Conservation (phyloP, 2,113 vertebrate genomes). For the Phylloscopus trochilus region DNA sequence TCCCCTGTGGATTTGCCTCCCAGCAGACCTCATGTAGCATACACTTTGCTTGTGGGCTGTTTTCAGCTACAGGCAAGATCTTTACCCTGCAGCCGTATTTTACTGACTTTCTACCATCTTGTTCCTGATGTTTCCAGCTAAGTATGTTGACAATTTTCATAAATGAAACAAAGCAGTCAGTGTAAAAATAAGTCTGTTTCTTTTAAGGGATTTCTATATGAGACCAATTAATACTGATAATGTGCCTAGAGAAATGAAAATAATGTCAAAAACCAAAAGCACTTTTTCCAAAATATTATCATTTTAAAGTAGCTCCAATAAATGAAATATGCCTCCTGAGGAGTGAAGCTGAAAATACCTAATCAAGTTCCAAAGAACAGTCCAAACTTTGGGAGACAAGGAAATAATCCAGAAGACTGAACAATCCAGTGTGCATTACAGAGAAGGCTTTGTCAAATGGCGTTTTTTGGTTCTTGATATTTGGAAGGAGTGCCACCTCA, state of each 20-base stretch:
- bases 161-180: neutral
- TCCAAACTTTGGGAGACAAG: neutral
- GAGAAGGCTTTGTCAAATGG: neutral
- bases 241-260: neutral
- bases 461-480: neutral
- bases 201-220: neutral
- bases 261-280: neutral
- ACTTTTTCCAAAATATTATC: neutral
- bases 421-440: neutral
- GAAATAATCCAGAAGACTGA: neutral
- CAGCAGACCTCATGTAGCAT: neutral
- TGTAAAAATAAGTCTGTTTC: neutral
- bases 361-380: neutral
- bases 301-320: neutral
- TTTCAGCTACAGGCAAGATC: neutral
- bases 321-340: neutral
- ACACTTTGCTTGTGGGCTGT: neutral
- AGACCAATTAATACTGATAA: neutral
- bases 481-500: neutral
- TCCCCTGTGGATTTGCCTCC: neutral
- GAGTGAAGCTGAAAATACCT: neutral
- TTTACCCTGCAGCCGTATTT: neutral
- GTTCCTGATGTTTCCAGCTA: neutral
- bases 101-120: neutral
- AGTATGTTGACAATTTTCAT: neutral